phyloP scores from a whole-genome alignment of 2,888 invertebrate genomes.

The Apodemia mormo region DNA sequence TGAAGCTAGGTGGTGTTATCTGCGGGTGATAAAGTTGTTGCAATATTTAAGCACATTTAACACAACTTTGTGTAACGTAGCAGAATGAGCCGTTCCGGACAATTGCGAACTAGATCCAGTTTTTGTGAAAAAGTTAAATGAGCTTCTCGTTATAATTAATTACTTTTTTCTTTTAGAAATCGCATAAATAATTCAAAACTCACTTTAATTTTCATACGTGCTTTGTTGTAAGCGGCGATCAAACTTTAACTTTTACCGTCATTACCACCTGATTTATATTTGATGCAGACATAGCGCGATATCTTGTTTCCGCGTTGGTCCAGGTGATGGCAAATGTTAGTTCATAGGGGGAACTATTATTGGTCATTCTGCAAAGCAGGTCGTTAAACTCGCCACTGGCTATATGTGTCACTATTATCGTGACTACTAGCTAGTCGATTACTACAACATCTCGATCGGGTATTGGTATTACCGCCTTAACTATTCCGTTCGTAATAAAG shows the following conservation, averaged over 20 bases:
- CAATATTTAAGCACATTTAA: background rate
- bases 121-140: background rate
- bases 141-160: background rate
- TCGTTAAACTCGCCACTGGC: no score
- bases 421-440: no score
- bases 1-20: background rate
- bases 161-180: background rate
- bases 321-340: no score
- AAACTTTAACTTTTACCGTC: background rate
- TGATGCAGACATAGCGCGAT: no score
- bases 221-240: background rate
- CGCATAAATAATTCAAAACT: background rate
- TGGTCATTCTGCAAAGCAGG: no score
- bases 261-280: background rate
- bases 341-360: no score
- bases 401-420: no score
- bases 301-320: no score
- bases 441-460: no score
- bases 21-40: background rate
- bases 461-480: no score
- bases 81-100: background rate
- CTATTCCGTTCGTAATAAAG: no score
- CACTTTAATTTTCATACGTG: background rate
- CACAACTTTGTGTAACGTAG: background rate
- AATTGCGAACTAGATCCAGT: background rate